Percentiles rank a stretch among this genome's conserved stretches.
Evolutionary conservation across 2,113 vertebrate genomes (phyloP).

Genomic region (Heloderma charlesbogerti): DNA sequence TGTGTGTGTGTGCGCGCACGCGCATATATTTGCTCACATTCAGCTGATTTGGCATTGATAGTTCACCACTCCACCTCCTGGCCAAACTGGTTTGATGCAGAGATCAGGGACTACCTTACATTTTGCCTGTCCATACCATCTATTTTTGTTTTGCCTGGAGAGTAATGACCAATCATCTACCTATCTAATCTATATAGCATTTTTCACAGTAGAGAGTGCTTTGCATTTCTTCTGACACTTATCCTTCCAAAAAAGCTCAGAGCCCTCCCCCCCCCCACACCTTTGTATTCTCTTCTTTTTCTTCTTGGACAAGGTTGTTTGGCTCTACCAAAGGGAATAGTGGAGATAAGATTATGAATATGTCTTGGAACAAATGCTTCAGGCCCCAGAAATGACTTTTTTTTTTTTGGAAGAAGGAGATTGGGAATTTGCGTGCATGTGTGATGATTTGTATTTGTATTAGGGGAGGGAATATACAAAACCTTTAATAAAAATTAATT

Average conservation of each 20-base stretch:
- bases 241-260: too few species aligned
- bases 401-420: not conserved
- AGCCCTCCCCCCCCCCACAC: too few species aligned
- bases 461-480: too few species aligned
- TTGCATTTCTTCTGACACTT: not conserved
- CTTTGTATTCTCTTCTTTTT: too few species aligned
- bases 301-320: too few species aligned
- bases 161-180: not conserved
- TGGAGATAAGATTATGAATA: too few species aligned
- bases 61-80: not conserved
- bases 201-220: not conserved
- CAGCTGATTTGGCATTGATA: not conserved
- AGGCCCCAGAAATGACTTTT: not conserved
- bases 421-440: not conserved
- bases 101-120: not conserved
- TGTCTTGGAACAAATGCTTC: not conserved
- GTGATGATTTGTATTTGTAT: not conserved
- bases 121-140: not conserved
- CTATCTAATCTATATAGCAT: not conserved
- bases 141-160: not conserved
- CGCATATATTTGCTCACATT: not conserved
- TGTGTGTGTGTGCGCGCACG: not conserved
- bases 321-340: too few species aligned
- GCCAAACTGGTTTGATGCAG: not conserved
- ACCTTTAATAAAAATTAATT: too few species aligned